Conservation (phyloP, 2,888 invertebrate species). For the Apamea sordens region DNA sequence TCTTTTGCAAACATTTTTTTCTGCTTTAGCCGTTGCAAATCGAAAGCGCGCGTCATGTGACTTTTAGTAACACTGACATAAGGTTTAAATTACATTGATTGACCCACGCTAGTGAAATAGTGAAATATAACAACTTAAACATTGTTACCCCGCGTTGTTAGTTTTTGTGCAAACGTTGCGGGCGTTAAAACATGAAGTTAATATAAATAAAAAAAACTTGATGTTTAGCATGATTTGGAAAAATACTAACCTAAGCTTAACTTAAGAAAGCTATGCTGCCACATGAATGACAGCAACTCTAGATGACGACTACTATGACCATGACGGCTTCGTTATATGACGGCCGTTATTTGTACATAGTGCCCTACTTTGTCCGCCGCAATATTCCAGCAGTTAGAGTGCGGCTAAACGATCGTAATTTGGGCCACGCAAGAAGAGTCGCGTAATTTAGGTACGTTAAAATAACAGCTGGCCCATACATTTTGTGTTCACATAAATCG, state of each 20-base stretch:
- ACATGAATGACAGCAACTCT: too few relatives aligned
- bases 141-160: background rate
- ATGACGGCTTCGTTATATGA: background rate
- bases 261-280: background rate
- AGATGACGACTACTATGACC: too few relatives aligned
- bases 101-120: too few relatives aligned
- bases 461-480: background rate
- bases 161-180: background rate
- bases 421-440: background rate
- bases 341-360: background rate
- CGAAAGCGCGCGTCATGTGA: background rate
- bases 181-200: background rate
- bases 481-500: background rate
- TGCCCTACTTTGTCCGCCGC: background rate
- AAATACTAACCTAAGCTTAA: background rate
- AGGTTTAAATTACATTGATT: background rate
- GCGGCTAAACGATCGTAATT: background rate
- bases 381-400: background rate
- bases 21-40: background rate
- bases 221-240: background rate
- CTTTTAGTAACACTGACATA: background rate
- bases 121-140: background rate
- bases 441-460: background rate
- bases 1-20: too few relatives aligned
- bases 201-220: background rate